Evolutionary conservation across 2,888 invertebrate species (phyloP), one percentile per base, ranked within the genome.

Genomic region (Ferdinandea cuprea): DNA sequence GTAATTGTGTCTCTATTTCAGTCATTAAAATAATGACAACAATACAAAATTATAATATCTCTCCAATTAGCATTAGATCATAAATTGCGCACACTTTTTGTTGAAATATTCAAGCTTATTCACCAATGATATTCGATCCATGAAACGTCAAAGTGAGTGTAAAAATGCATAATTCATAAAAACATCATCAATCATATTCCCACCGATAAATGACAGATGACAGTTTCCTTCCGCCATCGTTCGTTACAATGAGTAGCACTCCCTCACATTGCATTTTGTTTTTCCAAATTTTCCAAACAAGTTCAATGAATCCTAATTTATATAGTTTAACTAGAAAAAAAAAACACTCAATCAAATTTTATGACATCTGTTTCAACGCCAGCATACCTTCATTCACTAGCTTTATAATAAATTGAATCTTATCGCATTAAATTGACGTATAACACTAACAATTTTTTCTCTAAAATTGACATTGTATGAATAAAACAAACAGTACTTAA

Each of bases 291-390:
- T 76, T 76, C 21, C 28, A 13, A 78, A 80, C 25, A 25, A 80
- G 76, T 80, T 80, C 69, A 76, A 80, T 76, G 76, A 80, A 80
- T 80, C 50, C 58, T 52, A 76, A 76, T 80, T 69, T 65, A 69
- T 69, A 50, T 48, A 72, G 52, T 66, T n/a, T 44, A n/a, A 19
- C 15, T 66, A 52, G 30, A 46, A 44, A 17, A 50, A 19, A 46
- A 59, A 80, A 69, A 76, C 80, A 76, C 80, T 76, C 61, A 42
- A 80, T 80, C 80, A 80, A 63, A 65, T 56, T 35, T 52, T 63
- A 58, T 80, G 80, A 76, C 80, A 76, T 61, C 68, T 63, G 19
- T 21, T 32, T 19, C 40, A 59, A 30, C 9, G 52, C 54, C 8
- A 8, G 44, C 7, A 44, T 44, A 44, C 17, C 13, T 19, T 40